phyloP scores from a whole-genome alignment of 2,113 vertebrate species.

The Lanius ludovicianus region DNA sequence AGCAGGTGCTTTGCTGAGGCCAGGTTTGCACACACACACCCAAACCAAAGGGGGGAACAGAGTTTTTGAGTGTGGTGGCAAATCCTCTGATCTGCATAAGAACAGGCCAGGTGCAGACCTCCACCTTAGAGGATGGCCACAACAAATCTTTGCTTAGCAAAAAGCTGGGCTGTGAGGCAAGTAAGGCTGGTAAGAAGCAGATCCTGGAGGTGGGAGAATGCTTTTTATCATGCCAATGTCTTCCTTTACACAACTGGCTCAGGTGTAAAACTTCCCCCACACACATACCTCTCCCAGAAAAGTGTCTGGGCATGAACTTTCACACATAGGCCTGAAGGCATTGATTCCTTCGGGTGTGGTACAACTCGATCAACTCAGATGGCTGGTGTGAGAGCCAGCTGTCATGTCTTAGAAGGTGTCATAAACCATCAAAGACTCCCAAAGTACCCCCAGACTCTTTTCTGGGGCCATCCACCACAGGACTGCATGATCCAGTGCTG shows the following conservation, averaged over 20 bases:
- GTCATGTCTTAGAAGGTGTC: neutral
- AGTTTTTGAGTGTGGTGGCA: neutral
- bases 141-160: neutral
- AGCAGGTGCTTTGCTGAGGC: neutral
- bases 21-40: neutral
- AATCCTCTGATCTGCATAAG: neutral
- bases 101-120: neutral
- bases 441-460: neutral
- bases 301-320: neutral
- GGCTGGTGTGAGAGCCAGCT: neutral
- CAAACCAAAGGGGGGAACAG: neutral
- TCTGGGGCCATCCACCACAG: neutral
- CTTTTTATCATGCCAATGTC: neutral
- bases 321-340: no score
- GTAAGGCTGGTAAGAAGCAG: neutral
- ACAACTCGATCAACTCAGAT: accelerated
- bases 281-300: neutral
- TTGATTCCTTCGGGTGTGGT: neutral
- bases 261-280: neutral
- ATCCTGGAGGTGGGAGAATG: neutral
- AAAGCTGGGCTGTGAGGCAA: neutral
- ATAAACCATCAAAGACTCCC: neutral
- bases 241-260: neutral
- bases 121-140: neutral
- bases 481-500: neutral